These are phyloP conservation scores for Nymphalis io DNA, from an alignment of 1,140 invertebrate genomes.

Conservation along the genomic window DNA sequence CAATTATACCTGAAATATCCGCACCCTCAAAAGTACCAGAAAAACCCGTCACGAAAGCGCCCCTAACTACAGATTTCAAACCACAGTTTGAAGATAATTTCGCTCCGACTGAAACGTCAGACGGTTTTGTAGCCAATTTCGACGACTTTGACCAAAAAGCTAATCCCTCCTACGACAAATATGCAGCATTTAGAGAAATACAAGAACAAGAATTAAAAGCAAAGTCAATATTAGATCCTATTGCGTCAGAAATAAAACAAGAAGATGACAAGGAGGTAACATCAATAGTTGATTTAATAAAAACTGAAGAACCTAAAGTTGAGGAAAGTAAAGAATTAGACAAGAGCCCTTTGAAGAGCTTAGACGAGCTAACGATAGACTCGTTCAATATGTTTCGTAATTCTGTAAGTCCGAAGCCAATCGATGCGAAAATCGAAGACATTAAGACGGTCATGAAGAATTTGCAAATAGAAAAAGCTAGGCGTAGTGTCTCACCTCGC, in stretches of 20 bases:
- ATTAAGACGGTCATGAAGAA: constrained; percentile 79
- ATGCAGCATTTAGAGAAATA: constrained; percentile 92
- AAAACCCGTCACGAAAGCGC: constrained; percentile 37
- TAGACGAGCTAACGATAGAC: constrained; percentile 75
- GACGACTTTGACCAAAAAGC: constrained; percentile 81
- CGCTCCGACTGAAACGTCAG: constrained; percentile 54
- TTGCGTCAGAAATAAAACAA: constrained; percentile 64
- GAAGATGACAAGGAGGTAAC: constrained; percentile 75
- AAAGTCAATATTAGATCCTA: constrained; percentile 75
- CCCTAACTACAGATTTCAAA: constrained; percentile 57
- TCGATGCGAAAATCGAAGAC: constrained; percentile 77
- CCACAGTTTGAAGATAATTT: constrained; percentile 84
- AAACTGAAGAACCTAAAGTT: constrained; percentile 50
- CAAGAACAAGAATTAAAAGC: constrained; percentile 86
- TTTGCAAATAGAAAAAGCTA: constrained; percentile 69
- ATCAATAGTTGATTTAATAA: constrained; percentile 58
- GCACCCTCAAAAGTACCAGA: constrained; percentile 33
- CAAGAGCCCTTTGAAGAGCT: constrained; percentile 64
- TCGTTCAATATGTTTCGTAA: constrained; percentile 75
- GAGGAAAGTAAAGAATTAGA: constrained; percentile 54
- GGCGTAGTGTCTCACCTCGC: constrained; percentile 69
- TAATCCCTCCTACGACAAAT: constrained; percentile 84
- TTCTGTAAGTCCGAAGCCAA: constrained; percentile 72
- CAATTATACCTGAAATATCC: constrained; percentile 42
- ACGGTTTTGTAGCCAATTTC: constrained; percentile 83